These are phyloP conservation scores for Kuschelorhynchus macadamiae DNA, from an alignment of 2,888 invertebrate genomes.

Conservation along the genomic window DNA sequence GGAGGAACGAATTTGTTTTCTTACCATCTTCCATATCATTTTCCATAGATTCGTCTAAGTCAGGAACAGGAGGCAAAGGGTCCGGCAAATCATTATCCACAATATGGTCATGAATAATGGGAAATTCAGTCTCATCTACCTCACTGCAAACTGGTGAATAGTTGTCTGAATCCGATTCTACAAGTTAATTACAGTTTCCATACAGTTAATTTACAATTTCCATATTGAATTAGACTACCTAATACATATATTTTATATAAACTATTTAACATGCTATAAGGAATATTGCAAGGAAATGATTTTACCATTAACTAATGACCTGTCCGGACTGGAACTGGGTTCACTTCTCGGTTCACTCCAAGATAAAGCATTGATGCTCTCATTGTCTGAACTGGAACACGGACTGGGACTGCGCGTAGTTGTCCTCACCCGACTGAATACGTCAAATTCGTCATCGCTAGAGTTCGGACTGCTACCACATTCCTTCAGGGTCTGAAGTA, in stretches of 20 bases:
- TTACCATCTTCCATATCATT: slow-evolving; percentile 35
- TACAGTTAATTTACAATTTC: too few species aligned
- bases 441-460: slow-evolving; percentile 55
- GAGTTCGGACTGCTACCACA: slow-evolving; percentile 36
- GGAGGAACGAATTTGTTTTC: too few species aligned
- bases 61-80: slow-evolving; percentile 15
- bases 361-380: slow-evolving; percentile 54
- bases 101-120: slow-evolving; percentile 3
- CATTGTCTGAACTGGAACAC: slow-evolving; percentile 58
- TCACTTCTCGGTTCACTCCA: slow-evolving; percentile 55
- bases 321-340: slow-evolving; percentile 49
- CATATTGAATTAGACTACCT: too few species aligned
- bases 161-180: slow-evolving; percentile 71
- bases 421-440: slow-evolving; percentile 16
- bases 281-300: too few species aligned
- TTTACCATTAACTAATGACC: slow-evolving; percentile 50
- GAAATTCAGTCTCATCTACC: slow-evolving; percentile 62
- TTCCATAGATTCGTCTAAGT: slow-evolving; percentile 10
- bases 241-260: too few species aligned
- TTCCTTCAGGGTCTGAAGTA: slow-evolving; percentile 19
- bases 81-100: slow-evolving; percentile 32
- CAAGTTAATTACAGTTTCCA: too few species aligned
- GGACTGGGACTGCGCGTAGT: slow-evolving; percentile 55
- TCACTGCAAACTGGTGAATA: slow-evolving; percentile 80
- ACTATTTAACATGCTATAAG: too few species aligned